Base-by-base conservation (phyloP, 2,888 invertebrate genomes). In the Bombylius major region DNA sequence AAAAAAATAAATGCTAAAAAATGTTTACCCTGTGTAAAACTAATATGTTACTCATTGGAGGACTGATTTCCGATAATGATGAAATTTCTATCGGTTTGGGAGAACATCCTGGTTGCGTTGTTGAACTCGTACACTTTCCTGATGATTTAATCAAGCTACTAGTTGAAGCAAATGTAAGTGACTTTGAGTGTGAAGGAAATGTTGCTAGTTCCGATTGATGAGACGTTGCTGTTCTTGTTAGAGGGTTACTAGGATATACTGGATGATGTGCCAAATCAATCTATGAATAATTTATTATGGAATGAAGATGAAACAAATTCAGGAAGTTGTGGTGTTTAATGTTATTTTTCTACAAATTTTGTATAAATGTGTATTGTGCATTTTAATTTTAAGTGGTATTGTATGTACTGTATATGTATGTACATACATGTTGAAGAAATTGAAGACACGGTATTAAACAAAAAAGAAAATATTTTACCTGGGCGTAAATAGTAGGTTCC, bases 181-280 rank as follows among this genome's bases (percentile, higher is more conserved):
- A 61, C 50, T 72, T 70, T 60, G 72, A 66, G 23, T 23, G 23
- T 23, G 23, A 23, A 58, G 74, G 69, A 62, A 74, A 74, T 62
- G 74, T 72, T 63, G 71, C 71, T 69, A 72, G 63, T 66, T 73
- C 74, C 65, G 73, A 70, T 65, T 72, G 72, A 71, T 73, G 74
- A 60, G 74, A 73, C 72, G 74, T 73, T 58, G 74, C 73, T 62
- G 72, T 71, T 60, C 72, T 73, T 59, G 70, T 70, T 70, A 73
- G 72, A 54, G 73, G 67, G 65, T 71, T 72, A 55, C 72, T 72
- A 53, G 73, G 70, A 63, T 73, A 73, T 73, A 73, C 71, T 58
- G 73, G 69, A 67, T 72, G 74, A 61, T 72, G 74, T 50, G 73
- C 73, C 62, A 73, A 68, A 67, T 73, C 73, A 66, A 74, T 74